Conservation (phyloP, 2,797 vertebrate genomes). For the Clamator glandarius region DNA sequence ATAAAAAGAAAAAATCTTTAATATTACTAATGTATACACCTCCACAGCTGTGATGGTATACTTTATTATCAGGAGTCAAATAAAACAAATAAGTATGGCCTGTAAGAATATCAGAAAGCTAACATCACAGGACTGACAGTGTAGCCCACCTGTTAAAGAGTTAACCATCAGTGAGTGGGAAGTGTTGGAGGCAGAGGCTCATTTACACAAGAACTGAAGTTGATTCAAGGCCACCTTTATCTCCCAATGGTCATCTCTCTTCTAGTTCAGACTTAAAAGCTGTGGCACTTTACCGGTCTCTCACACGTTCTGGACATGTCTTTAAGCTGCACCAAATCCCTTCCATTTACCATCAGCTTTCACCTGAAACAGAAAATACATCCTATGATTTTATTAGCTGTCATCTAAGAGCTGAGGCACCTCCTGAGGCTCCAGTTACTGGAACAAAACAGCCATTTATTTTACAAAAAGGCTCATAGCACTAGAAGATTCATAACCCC, state of each 20-base stretch:
- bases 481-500: background rate
- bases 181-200: background rate
- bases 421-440: background rate
- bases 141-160: background rate
- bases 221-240: background rate
- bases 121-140: background rate
- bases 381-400: background rate
- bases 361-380: conserved; percentile 15
- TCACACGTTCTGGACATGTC: background rate
- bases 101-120: background rate
- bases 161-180: background rate
- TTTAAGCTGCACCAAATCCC: background rate
- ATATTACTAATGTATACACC: background rate
- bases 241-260: background rate
- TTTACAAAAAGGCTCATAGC: background rate
- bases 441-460: background rate
- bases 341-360: background rate
- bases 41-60: background rate
- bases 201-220: conserved; percentile 4
- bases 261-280: background rate
- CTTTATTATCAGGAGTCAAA: background rate
- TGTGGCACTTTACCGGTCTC: background rate
- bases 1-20: background rate
- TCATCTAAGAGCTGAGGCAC: background rate
- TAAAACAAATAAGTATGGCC: background rate